Evolutionary conservation across 2,797 vertebrate species (phyloP), one percentile per base, ranked within the genome.

Genomic region (Bradypodion pumilum): DNA sequence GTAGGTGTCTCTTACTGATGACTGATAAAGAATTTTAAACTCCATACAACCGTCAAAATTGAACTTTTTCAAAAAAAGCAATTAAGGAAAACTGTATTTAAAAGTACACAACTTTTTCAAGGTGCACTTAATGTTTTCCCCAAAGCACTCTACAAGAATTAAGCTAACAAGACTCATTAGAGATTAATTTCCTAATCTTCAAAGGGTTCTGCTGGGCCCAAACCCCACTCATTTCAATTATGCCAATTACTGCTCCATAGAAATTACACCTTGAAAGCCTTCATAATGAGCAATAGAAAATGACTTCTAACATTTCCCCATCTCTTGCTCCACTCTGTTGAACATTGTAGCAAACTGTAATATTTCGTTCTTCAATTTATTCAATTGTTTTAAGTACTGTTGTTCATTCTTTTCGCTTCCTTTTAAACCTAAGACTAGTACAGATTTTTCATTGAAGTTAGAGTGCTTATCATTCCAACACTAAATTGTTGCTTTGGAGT

Each of bases 231-330:
- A 32, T 79, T 74, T 56, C 77, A 84, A 74, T 84, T 84, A 84
- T 79, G 69, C 73, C 88, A 87, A 86, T 49, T 88, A 75, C 1
- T 86, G 23, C 73, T 82, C 23, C 81, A 87, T 6, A 83, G 83
- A 80, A 89, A 52, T 42, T 83, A 37, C 42, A 72, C 23, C 63
- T 82, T 87, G 78, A 78, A 86, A 23, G 8, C 52, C 77, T 88
- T 74, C 49, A 44, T 62, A 84, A 65, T 44, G 46, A 77, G 65
- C 86, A 91, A 89, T 63, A 66, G 84, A 88, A 49, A 68, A 89
- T 59, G 27, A 35, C 44, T 84, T 84, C 69, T 84, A 60, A 74
- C 63, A 13, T 65, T 5, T 32, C 2, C 62, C 62, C 35, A 21
- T 56, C 44, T 56, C 83, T 90, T 85, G 83, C 1, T 0, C 2